phyloP scores from a whole-genome alignment of 2,113 vertebrate genomes.

The Taxidea taxus region DNA sequence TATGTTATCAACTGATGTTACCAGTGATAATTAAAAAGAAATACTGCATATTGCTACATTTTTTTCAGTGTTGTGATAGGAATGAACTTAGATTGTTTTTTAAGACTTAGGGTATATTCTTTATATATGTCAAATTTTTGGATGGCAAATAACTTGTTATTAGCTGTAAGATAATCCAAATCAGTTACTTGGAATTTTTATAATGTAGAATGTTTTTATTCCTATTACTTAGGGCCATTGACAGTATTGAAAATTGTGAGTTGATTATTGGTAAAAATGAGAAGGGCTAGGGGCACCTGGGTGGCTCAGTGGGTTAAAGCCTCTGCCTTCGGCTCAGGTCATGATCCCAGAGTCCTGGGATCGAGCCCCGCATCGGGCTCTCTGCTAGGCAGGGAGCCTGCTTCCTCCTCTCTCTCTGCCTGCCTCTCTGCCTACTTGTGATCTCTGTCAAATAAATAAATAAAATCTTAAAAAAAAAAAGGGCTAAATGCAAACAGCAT shows the following conservation, averaged over 20 bases:
- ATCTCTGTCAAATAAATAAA: too few relatives aligned
- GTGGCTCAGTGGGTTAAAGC: too few relatives aligned
- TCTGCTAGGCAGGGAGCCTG: too few relatives aligned
- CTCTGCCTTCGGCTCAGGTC: too few relatives aligned
- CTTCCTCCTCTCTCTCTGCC: too few relatives aligned
- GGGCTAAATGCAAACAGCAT: slow-evolving; percentile 58
- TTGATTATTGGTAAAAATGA: neutral
- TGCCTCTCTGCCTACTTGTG: too few relatives aligned
- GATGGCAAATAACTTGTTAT: neutral
- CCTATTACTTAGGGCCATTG: neutral
- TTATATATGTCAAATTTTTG: neutral
- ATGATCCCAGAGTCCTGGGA: too few relatives aligned
- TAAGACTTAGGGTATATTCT: neutral
- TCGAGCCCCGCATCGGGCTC: too few relatives aligned
- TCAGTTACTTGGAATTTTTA: neutral
- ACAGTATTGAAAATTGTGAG: neutral
- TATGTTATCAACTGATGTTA: neutral
- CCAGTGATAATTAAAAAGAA: neutral
- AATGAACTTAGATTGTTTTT: neutral
- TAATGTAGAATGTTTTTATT: neutral
- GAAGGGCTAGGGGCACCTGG: too few relatives aligned
- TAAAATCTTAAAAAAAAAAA: too few relatives aligned
- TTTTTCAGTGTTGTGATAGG: neutral
- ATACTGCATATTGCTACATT: neutral
- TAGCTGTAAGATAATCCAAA: neutral